Conservation (phyloP, 2,113 vertebrate species). For the Rhombomys opimus region DNA sequence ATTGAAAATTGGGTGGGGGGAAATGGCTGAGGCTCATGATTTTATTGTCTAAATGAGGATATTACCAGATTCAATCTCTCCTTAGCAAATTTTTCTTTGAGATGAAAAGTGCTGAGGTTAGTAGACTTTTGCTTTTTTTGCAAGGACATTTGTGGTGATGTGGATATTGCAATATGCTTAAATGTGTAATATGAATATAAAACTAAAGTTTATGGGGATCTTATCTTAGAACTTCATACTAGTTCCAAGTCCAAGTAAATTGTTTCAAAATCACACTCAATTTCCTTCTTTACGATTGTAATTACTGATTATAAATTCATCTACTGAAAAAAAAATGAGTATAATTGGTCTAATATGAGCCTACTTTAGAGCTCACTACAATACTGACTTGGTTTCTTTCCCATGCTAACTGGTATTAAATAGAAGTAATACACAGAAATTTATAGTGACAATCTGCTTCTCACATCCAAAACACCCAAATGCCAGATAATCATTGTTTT, state of each 20-base stretch:
- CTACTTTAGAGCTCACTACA: slow-evolving; percentile 85
- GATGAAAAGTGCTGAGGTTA: background rate
- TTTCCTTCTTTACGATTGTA: slow-evolving; percentile 84
- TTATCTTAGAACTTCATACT: slow-evolving; percentile 4
- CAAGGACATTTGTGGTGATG: slow-evolving; percentile 32
- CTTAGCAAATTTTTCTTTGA: background rate
- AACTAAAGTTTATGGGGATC: slow-evolving; percentile 57
- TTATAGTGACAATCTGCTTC: slow-evolving; percentile 66
- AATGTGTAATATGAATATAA: slow-evolving; percentile 33
- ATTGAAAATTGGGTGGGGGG: background rate
- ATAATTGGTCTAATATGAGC: slow-evolving; percentile 84
- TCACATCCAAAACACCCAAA: slow-evolving; percentile 6
- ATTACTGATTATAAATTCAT: slow-evolving; percentile 87
- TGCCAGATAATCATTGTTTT: slow-evolving; percentile 73
- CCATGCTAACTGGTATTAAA: slow-evolving; percentile 83
- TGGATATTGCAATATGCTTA: slow-evolving; percentile 36
- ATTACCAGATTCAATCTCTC: background rate
- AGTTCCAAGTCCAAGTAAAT: slow-evolving; percentile 61
- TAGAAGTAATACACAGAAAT: slow-evolving; percentile 74
- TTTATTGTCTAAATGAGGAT: background rate
- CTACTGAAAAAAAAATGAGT: slow-evolving; percentile 82
- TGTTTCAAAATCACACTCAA: slow-evolving; percentile 73
- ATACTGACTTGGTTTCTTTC: slow-evolving; percentile 83
- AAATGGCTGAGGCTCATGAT: background rate
- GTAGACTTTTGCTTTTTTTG: slow-evolving; percentile 21